Base-by-base conservation (phyloP, 2,888 invertebrate species). In the Autographa pulchrina region DNA sequence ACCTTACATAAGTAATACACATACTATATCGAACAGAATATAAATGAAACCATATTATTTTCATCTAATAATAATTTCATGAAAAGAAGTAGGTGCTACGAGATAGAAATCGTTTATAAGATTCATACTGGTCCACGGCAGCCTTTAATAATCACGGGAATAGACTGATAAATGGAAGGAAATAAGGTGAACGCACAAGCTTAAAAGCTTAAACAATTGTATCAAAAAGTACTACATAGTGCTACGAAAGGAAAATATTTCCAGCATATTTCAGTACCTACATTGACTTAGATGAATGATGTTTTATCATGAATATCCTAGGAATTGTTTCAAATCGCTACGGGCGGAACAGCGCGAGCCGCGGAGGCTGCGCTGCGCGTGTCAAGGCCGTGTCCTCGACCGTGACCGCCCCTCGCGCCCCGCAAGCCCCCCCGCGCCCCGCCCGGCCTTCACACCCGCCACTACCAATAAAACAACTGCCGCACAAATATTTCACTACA, bases 331-430 rank as follows among this genome's bases (percentile, higher is more conserved):
- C 13, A 56, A 11, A 25, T 13, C 9, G 9, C 20, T 56, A 52
- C 52, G 35, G 56, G 68, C 64, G 72, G 66, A 58, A 48, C 56
- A 59, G 63, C 25, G 70, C 60, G 70, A 65, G 48, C 38, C 86
- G 85, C 88, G 90, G 92, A 93, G 91, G 91, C 92, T 93, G 93
- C 89, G 92, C 92, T 81, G 90, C 89, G 88, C 86, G 91, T 92
- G 94, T 94, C 94, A 95, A 94, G 95, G 95, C 90, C 92, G 82
- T 87, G 93, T 89, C 93, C 94, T 93, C 92, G 93, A 92, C 94
- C 94, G 90, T 94, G 95, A 94, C 93, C 93, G 90, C 84, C 78
- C 72, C 83, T 80, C 48, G n/a, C 48, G 77, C 75, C 80, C 76
- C 65, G 71, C 76, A 11, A 8, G 2, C 38, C 38, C 61, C 69